These are phyloP conservation scores for Macropodus opercularis DNA, from an alignment of 2,797 vertebrate genomes.

Conservation along the genomic window DNA sequence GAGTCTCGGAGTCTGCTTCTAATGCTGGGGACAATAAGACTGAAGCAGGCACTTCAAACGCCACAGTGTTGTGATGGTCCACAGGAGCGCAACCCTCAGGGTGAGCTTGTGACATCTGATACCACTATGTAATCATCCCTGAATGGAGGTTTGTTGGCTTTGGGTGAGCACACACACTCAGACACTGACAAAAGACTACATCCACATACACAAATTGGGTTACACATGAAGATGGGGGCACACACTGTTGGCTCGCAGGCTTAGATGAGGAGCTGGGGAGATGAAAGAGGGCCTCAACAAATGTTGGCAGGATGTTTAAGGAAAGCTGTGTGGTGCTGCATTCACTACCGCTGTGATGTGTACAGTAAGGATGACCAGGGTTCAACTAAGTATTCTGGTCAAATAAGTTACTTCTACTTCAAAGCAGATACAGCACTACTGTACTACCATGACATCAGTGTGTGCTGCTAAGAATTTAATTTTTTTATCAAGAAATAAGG, in stretches of 20 bases:
- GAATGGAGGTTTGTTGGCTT: constrained; percentile 61
- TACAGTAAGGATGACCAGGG: constrained; percentile 30
- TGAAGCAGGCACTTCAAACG: constrained; percentile 53
- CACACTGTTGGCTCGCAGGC: constrained; percentile 18
- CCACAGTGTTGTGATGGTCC: constrained; percentile 64
- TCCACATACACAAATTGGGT: constrained; percentile 45
- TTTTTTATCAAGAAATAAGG: too few species aligned
- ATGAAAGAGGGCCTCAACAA: constrained; percentile 53
- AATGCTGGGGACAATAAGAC: constrained; percentile 58
- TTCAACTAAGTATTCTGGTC: constrained; percentile 24
- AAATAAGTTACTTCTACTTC: constrained; percentile 22
- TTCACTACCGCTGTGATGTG: constrained; percentile 25
- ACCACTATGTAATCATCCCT: constrained; percentile 64
- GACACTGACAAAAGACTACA: constrained; percentile 44
- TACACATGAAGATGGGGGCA: constrained; percentile 25
- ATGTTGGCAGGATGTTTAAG: constrained; percentile 65
- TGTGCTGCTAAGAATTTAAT: not conserved
- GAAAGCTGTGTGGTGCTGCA: constrained; percentile 40
- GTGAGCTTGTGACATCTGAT: constrained; percentile 63
- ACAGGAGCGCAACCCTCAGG: constrained; percentile 63
- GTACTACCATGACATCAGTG: too few species aligned
- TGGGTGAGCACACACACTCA: constrained; percentile 35
- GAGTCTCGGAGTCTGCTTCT: constrained; percentile 47
- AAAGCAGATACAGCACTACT: constrained; percentile 18
- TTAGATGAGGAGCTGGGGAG: constrained; percentile 37